These are phyloP conservation scores for Syrista parreyssii DNA, from an alignment of 2,888 invertebrate genomes.

Conservation along the genomic window DNA sequence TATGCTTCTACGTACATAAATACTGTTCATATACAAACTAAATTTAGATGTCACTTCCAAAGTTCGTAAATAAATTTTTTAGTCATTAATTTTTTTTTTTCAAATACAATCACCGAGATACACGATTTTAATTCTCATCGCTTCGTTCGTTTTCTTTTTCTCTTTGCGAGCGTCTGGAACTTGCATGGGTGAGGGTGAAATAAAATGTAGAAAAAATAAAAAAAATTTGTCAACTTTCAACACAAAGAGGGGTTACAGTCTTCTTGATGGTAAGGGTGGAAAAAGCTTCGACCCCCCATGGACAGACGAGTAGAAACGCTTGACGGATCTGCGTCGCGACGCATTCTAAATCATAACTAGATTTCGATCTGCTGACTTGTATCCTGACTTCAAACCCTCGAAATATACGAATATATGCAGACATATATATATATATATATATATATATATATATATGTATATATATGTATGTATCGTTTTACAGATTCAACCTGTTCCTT, in stretches of 20 bases:
- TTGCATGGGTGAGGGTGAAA: neutral
- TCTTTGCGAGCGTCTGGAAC: too few species aligned
- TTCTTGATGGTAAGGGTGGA: neutral
- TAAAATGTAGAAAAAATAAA: neutral
- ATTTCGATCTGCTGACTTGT: neutral
- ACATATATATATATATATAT: neutral
- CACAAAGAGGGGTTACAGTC: neutral
- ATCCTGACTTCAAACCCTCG: neutral
- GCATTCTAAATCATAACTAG: neutral
- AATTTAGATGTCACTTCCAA: neutral
- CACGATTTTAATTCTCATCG: neutral
- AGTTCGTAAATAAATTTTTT: too few species aligned
- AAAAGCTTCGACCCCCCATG: neutral
- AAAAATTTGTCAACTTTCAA: neutral
- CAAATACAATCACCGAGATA: too few species aligned
- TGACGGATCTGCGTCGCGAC: neutral
- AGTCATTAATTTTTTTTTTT: too few species aligned
- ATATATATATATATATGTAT: neutral
- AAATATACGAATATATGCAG: neutral
- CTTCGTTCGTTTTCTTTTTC: too few species aligned
- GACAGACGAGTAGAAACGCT: neutral
- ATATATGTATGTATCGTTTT: neutral
- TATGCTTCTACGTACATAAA: too few species aligned
- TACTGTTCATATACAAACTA: neutral
- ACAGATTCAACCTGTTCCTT: neutral